A percentile compares a stretch with the other conserved stretches of the same genome.
Conservation (phyloP, 2,888 invertebrate genomes). For the Nasonia oneida region DNA sequence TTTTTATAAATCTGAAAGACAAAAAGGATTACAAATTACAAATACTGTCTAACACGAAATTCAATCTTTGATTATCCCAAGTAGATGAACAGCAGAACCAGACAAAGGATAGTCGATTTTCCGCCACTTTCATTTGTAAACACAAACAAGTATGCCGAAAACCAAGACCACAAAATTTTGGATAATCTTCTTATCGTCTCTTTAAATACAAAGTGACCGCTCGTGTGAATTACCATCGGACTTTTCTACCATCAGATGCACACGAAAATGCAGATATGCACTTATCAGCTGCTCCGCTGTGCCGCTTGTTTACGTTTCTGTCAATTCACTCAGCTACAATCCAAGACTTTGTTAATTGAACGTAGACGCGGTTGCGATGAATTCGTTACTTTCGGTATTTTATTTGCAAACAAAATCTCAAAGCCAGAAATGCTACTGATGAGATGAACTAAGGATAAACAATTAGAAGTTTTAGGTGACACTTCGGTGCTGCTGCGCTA, state of each 20-base stretch:
- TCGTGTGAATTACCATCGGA: slow-evolving; percentile 38
- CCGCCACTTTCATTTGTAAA: slow-evolving; percentile 18
- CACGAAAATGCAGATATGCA: slow-evolving; percentile 36
- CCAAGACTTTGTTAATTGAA: not conserved
- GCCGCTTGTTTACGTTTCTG: not conserved
- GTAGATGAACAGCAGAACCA: not conserved
- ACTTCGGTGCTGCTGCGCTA: not conserved
- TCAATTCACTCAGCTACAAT: not conserved
- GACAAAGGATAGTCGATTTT: slow-evolving; percentile 2
- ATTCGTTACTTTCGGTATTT: not conserved
- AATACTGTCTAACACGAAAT: not conserved
- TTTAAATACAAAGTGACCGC: not conserved
- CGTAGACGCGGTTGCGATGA: not conserved
- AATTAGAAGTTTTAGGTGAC: slow-evolving; percentile 41
- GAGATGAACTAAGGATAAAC: slow-evolving; percentile 41
- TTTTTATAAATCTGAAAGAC: slow-evolving; percentile 51
- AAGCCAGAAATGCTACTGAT: not conserved
- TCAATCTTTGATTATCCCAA: not conserved
- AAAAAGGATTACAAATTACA: not conserved
- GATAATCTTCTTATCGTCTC: not conserved
- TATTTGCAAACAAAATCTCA: slow-evolving; percentile 20
- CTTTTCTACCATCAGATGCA: slow-evolving; percentile 32
- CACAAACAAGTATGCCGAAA: not conserved
- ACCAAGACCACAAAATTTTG: not conserved
- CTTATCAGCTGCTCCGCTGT: not conserved